Percentiles rank a stretch among this genome's conserved stretches.
phyloP scores from a whole-genome alignment of 2,113 vertebrate species.

The Podilymbus podiceps region DNA sequence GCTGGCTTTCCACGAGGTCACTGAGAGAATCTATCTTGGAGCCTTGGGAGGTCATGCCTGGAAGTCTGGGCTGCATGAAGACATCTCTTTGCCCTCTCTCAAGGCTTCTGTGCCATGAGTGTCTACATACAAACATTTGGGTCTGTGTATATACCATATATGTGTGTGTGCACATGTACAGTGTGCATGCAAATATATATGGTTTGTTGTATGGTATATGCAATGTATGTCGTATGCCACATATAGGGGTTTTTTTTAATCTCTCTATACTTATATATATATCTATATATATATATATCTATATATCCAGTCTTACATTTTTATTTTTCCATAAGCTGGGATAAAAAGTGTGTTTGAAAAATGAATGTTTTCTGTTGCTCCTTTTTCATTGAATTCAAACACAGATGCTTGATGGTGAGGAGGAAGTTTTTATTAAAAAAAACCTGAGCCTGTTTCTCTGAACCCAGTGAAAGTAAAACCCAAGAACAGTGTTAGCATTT shows the following conservation, averaged over 20 bases:
- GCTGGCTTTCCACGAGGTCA: not conserved
- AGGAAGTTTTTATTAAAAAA: not conserved
- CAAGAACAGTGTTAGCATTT: not conserved
- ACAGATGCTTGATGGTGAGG: not conserved
- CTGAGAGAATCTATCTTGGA: not conserved
- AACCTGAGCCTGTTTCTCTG: not conserved
- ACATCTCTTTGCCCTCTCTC: not conserved
- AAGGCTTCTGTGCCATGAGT: not conserved
- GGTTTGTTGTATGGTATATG: not conserved
- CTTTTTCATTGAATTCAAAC: not conserved
- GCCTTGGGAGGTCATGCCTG: not conserved
- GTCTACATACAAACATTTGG: not conserved
- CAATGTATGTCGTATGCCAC: not conserved
- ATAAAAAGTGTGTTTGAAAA: not conserved
- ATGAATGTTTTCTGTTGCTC: not conserved
- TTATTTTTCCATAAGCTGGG: not conserved
- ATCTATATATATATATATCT: too few species aligned
- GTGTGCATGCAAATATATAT: not conserved
- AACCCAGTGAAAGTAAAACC: not conserved
- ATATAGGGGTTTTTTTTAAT: not conserved
- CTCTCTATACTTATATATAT: not conserved
- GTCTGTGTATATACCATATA: not conserved
- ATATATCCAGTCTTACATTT: not conserved
- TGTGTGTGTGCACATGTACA: not conserved
- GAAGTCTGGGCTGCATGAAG: not conserved